A percentile compares a stretch with the other conserved stretches of the same genome.
phyloP scores from a whole-genome alignment of 2,797 vertebrate genomes.

The Hozukius guyotensis region DNA sequence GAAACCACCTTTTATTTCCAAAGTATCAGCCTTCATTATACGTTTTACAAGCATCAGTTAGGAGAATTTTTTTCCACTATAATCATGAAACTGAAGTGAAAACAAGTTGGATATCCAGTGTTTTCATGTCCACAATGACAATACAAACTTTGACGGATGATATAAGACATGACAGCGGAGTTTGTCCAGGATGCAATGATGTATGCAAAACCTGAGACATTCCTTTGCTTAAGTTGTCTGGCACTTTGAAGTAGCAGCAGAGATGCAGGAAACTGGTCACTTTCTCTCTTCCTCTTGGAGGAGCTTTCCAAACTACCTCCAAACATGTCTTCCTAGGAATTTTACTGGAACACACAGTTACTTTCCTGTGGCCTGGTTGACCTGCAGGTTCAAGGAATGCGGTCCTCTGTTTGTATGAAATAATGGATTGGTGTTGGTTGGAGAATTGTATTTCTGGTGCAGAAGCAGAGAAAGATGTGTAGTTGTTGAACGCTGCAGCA shows the following conservation, averaged over 20 bases:
- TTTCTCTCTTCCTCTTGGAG: conserved; percentile 68
- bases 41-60: background rate
- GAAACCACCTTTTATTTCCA: background rate
- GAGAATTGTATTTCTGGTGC: conserved; percentile 25
- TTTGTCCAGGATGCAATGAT: conserved; percentile 41
- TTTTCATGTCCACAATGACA: background rate
- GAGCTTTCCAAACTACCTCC: conserved; percentile 42
- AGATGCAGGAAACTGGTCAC: conserved; percentile 71
- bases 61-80: background rate
- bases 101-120: background rate
- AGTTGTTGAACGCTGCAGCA: conserved; percentile 3
- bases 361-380: conserved; percentile 43
- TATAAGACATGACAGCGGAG: conserved; percentile 23
- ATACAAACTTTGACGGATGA: background rate
- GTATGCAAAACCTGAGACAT: conserved; percentile 48
- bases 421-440: conserved; percentile 8
- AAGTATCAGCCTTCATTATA: background rate
- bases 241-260: conserved; percentile 61
- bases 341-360: conserved; percentile 32
- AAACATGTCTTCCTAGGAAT: conserved; percentile 50
- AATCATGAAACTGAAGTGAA: background rate
- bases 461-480: conserved; percentile 1
- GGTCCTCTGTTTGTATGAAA: conserved; percentile 13
- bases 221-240: conserved; percentile 35
- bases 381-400: conserved; percentile 29